phyloP scores from a whole-genome alignment of 2,113 vertebrate species.

The Grammomys dolichurus region DNA sequence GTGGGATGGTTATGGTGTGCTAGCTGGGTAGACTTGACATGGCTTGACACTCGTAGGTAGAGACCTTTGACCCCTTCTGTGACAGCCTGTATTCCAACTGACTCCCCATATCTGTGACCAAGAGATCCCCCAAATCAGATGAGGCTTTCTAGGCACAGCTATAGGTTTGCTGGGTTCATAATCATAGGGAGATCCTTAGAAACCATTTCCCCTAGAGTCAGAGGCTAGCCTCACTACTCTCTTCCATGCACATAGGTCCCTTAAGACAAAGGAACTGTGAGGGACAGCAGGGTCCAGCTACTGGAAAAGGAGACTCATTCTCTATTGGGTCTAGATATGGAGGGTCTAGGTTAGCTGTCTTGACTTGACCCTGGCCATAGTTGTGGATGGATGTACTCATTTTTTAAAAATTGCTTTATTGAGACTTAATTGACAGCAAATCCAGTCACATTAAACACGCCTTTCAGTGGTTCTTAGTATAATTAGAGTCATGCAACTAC shows the following conservation, averaged over 20 bases:
- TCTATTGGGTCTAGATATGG: neutral
- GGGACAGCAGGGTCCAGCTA: neutral
- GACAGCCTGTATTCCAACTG: neutral
- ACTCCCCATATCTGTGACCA: neutral
- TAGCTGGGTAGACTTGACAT: neutral
- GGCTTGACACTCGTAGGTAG: neutral
- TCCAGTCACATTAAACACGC: constrained; percentile 21
- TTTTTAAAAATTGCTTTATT: neutral
- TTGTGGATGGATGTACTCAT: neutral
- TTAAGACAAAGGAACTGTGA: neutral
- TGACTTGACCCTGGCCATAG: neutral
- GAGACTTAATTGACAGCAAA: constrained; percentile 31
- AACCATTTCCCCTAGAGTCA: neutral
- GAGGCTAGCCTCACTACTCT: neutral
- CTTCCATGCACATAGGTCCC: neutral
- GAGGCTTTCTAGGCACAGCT: neutral
- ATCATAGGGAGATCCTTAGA: neutral
- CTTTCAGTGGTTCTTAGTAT: constrained; percentile 9
- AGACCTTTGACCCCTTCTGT: neutral
- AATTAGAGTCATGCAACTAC: constrained; percentile 21
- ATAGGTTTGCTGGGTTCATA: neutral
- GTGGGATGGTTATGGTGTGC: no score
- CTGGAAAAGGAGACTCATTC: neutral
- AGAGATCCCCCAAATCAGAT: neutral
- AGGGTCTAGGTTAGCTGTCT: neutral